Conservation (phyloP, 2,113 vertebrate species). For the human region GRCh38 chr7:14382001-14382500, state of each 20-base stretch:
- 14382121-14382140: background rate
- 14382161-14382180: no score
- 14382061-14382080: background rate
- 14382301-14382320: background rate
- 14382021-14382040: background rate
- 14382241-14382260: background rate
- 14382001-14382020: background rate
- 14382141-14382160: background rate
- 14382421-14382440: background rate
- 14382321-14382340: background rate
- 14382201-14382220: rapidly evolving
- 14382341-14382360: background rate
- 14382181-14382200: background rate
- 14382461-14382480: background rate
- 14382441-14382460: background rate
- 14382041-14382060: background rate
- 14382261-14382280: background rate
- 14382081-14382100: background rate
- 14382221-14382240: background rate
- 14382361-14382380: background rate
- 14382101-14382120: background rate
- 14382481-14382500: background rate
- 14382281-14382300: background rate
- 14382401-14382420: background rate
- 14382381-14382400: background rate